Evolutionary conservation across 2,797 vertebrate genomes (phyloP).

Genomic region (Ceryle rudis): DNA sequence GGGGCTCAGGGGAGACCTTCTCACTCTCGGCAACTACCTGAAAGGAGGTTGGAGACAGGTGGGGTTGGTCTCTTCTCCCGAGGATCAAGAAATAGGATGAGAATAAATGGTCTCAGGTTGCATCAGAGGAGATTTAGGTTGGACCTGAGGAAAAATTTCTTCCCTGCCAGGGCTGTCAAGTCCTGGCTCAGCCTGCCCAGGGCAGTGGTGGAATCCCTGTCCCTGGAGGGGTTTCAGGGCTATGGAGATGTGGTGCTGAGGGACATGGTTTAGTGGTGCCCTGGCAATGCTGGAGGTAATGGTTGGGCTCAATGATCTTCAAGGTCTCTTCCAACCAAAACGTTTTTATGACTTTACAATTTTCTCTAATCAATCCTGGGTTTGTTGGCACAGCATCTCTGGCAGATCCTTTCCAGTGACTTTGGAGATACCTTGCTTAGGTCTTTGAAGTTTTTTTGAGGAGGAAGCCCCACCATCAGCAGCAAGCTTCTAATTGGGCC

Average conservation of each 20-base stretch:
- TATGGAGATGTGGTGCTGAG: not conserved
- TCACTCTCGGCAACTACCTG: not conserved
- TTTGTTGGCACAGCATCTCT: not conserved
- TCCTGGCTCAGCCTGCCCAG: not conserved
- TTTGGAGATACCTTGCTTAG: not conserved
- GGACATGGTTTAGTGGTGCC: not conserved
- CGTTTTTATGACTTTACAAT: not conserved
- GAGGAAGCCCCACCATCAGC: not conserved
- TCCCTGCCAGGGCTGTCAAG: too few relatives aligned
- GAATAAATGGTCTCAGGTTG: too few relatives aligned
- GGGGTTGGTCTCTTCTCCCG: too few relatives aligned
- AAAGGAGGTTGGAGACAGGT: not conserved
- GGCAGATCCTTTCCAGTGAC: not conserved
- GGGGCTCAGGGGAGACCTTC: not conserved
- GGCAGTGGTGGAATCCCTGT: not conserved
- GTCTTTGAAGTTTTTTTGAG: not conserved
- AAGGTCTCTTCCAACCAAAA: not conserved
- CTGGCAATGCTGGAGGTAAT: not conserved
- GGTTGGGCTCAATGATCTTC: too few relatives aligned
- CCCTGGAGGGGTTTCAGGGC: not conserved
- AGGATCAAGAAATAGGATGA: too few relatives aligned
- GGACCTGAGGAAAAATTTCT: not conserved
- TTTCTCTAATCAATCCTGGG: fast-evolving
- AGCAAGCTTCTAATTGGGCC: not conserved
- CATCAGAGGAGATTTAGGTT: not conserved